A percentile compares a stretch with the other conserved stretches of the same genome.
Conservation (phyloP, 2,113 vertebrate species). For the Anolis sagrei region DNA sequence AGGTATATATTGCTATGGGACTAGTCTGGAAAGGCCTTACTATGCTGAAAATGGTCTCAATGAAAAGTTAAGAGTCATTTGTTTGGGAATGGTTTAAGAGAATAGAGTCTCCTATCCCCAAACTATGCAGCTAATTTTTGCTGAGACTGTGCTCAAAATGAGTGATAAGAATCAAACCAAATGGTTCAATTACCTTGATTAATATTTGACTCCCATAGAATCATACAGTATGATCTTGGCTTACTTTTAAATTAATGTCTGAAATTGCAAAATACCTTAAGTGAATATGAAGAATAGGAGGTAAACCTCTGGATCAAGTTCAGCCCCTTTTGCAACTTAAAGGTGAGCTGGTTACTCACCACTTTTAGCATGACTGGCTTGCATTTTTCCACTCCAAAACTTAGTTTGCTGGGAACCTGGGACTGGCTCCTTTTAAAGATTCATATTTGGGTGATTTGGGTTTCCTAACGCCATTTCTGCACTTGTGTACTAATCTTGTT, state of each 20-base stretch:
- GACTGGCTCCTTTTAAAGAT: too few species aligned
- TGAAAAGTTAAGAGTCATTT: neutral
- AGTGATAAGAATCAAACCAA: neutral
- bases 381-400: too few species aligned
- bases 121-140: neutral
- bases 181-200: neutral
- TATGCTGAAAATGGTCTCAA: neutral
- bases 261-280: too few species aligned
- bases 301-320: too few species aligned
- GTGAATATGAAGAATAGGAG: too few species aligned
- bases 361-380: too few species aligned
- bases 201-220: neutral
- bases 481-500: too few species aligned
- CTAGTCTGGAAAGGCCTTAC: neutral
- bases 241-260: neutral
- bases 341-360: too few species aligned
- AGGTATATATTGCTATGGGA: neutral
- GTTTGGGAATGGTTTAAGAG: neutral
- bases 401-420: too few species aligned
- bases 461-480: too few species aligned
- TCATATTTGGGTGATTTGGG: too few species aligned
- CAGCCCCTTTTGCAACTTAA: too few species aligned
- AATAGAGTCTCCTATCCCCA: neutral
- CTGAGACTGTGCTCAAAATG: neutral
- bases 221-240: neutral